Base-by-base conservation (phyloP, 2,888 invertebrate genomes). In the Imbricaverruca yamaguchii region DNA sequence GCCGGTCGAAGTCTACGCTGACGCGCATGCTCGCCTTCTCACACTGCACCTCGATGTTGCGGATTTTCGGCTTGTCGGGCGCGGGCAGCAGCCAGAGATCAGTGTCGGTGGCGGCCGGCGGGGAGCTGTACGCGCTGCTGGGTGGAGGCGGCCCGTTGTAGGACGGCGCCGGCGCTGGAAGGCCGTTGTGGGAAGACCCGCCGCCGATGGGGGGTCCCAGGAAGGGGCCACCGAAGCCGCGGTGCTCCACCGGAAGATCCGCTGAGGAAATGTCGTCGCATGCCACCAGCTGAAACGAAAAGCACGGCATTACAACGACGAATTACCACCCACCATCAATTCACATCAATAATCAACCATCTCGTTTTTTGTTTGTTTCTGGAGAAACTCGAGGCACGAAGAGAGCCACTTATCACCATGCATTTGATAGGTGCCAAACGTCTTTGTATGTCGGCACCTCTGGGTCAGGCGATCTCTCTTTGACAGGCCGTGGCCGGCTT, bases 1-100 rank as follows among this genome's bases (percentile, higher is more conserved):
- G 96, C 80, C 96, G 91, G 87, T 96, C 96, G 88, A 96, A 97
- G 87, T 96, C 96, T 85, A 97, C 94, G 88, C 95, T 95, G 81
- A 96, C 96, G 81, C 96, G 91, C 96, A 96, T 96, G 87, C 95
- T 94, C 80, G 96, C 95, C 88, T 96, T 96, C 88, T 96, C 96
- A 88, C 96, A 96, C 87, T 96, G 96, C 84, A 96, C 96, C 89
- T 96, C 86, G 80, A 86, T 89, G 86, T 95, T 94, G 88, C 96
- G 96, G 86, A 96, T 96, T 88, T 95, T 94, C 0, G 96, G 96
- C 88, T 95, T 95, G 86, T 96, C 96, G 80, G 93, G 91, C 78
- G 94, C 92, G 39, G 85, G 84, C 84, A 95, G 88, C 0, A 95
- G 96, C 96, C 96, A 96, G 82, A 94, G 92, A 86, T 95, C 95